phyloP scores from a whole-genome alignment of 1,140 invertebrate genomes.

The Zaprionus lachaisei region DNA sequence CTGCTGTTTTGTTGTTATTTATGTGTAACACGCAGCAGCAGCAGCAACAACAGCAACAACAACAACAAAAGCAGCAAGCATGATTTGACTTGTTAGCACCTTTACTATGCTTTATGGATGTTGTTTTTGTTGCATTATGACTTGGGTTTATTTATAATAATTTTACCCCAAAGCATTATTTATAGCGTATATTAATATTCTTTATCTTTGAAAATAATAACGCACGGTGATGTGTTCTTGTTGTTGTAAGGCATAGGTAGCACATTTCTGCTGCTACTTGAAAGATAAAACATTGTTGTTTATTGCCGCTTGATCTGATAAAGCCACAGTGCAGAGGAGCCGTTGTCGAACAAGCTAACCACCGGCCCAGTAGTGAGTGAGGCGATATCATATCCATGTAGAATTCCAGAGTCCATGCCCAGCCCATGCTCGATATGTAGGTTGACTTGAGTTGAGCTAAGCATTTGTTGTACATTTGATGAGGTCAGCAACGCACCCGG shows the following conservation, averaged over 20 bases:
- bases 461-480: slow-evolving; percentile 77
- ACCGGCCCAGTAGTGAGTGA: slow-evolving; percentile 22
- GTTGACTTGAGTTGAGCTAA: slow-evolving; percentile 42
- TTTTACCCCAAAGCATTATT: slow-evolving; percentile 76
- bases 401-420: slow-evolving; percentile 52
- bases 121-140: slow-evolving; percentile 46
- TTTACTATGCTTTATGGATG: slow-evolving; percentile 43
- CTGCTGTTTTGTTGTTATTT: slow-evolving; percentile 41
- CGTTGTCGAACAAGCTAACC: slow-evolving; percentile 68
- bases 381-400: slow-evolving; percentile 78
- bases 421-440: slow-evolving; percentile 49
- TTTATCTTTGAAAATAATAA: slow-evolving; percentile 81
- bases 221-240: slow-evolving; percentile 48
- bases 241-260: slow-evolving; percentile 68
- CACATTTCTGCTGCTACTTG: slow-evolving; percentile 84
- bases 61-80: slow-evolving; percentile 26
- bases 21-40: slow-evolving; percentile 69
- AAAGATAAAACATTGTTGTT: slow-evolving; percentile 84
- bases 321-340: slow-evolving; percentile 81
- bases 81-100: slow-evolving; percentile 77
- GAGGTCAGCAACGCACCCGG: slow-evolving; percentile 76
- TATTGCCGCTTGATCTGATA: slow-evolving; percentile 84
- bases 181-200: slow-evolving; percentile 84
- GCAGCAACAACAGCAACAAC: slow-evolving; percentile 39
- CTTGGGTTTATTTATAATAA: slow-evolving; percentile 76